Percentiles rank a stretch among this genome's conserved stretches.
These are phyloP conservation scores for Boloria selene DNA, from an alignment of 2,888 invertebrate genomes.

Conservation along the genomic window DNA sequence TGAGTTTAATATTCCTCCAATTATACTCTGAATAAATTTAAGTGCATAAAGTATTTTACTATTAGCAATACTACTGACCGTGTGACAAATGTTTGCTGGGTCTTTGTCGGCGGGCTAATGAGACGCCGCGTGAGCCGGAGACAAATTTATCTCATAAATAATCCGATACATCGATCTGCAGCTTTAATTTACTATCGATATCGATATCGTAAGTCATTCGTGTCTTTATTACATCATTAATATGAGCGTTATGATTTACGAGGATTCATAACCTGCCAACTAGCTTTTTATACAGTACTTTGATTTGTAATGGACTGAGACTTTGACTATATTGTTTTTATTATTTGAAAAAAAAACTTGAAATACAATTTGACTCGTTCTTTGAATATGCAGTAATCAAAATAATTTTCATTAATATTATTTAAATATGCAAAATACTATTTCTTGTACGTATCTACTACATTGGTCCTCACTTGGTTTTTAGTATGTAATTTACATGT, in stretches of 20 bases:
- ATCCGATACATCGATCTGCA: conserved; percentile 72
- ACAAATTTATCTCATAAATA: conserved; percentile 80
- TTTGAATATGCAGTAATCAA: too few relatives aligned
- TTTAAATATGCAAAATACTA: too few relatives aligned
- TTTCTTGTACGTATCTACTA: too few relatives aligned
- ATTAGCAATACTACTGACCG: conserved; percentile 67
- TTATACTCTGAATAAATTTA: conserved; percentile 23
- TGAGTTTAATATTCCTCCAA: conserved; percentile 9
- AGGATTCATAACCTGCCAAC: conserved; percentile 19
- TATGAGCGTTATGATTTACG: conserved; percentile 34
- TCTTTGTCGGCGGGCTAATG: conserved; percentile 77
- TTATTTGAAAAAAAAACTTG: too few relatives aligned
- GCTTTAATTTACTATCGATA: conserved; percentile 71
- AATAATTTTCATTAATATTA: too few relatives aligned
- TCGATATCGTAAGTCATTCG: conserved; percentile 72
- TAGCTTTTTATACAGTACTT: conserved; percentile 1
- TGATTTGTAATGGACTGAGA: not conserved
- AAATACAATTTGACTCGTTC: too few relatives aligned
- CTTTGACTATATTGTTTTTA: not conserved
- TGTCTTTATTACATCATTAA: conserved; percentile 64
- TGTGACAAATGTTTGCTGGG: conserved; percentile 68
- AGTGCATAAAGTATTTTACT: conserved; percentile 52
- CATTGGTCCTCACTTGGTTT: too few relatives aligned
- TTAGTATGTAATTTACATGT: not conserved
- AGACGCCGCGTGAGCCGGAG: conserved; percentile 65